Evolutionary conservation across 2,888 invertebrate genomes (phyloP), one percentile per base, ranked within the genome.

Genomic region (Brenthis ino): DNA sequence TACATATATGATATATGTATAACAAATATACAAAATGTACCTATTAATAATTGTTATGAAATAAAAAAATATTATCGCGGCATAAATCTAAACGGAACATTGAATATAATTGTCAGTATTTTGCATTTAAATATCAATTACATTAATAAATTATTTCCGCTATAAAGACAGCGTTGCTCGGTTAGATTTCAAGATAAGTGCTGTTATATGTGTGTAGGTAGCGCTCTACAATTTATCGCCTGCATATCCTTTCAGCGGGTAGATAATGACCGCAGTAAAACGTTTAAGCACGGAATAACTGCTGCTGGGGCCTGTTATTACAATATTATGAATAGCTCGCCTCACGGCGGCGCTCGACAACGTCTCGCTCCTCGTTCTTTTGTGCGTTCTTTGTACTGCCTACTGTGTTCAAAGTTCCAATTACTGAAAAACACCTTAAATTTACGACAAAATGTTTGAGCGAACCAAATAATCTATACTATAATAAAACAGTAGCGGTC

Each of bases 191-290:
- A 76, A 80, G 85, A 84, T 85, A 85, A 82, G 81, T 79, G 75
- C 76, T 65, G 68, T 66, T 64, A 71, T 75, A 72, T 76, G 79
- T 80, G 79, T 80, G 83, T 84, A 82, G 80, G 85, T 85, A 83
- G 86, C 85, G 83, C 80, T 86, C 75, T 81, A 86, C 84, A 88
- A 93, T 93, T 92, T 93, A 93, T 91, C 83, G 91, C 87, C 82
- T 91, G 92, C 90, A 93, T 92, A 93, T 92, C 91, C 91, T 92
- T 92, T 93, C 93, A 91, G 85, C 90, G 91, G 87, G 87, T 90
- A 89, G 91, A 92, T 93, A 93, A 93, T 93, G 91, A 91, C 92
- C 89, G 91, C 88, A 92, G 92, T 93, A 90, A 92, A 93, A 90
- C 93, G 91, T 90, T 92, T 92, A 92, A 91, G 92, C 89, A 92